These are phyloP conservation scores for Burhinus oedicnemus DNA, from an alignment of 2,113 vertebrate genomes.

Conservation along the genomic window DNA sequence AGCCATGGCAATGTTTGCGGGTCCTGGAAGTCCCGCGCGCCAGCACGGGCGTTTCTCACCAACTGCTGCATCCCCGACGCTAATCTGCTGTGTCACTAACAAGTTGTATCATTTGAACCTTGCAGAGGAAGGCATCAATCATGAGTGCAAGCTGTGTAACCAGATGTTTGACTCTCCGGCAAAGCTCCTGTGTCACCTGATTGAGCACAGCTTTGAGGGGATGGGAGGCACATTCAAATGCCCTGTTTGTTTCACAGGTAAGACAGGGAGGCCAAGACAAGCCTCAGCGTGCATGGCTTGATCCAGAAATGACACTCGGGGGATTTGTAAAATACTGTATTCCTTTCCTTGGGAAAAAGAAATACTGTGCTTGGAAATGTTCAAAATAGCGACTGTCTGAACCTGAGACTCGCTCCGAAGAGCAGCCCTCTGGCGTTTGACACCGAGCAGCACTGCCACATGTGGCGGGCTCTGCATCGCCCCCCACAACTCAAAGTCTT, in stretches of 20 bases:
- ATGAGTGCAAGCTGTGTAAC: slow-evolving; percentile 99
- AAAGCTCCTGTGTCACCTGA: slow-evolving; percentile 99
- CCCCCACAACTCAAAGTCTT: not conserved
- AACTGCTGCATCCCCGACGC: slow-evolving; percentile 28
- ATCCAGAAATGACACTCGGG: slow-evolving; percentile 61
- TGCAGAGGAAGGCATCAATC: slow-evolving; percentile 99
- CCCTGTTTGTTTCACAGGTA: slow-evolving; percentile 99
- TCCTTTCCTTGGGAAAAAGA: slow-evolving; percentile 37
- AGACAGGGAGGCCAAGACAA: slow-evolving; percentile 69
- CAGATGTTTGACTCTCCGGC: slow-evolving; percentile 99
- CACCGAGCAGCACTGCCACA: not conserved
- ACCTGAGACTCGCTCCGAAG: not conserved
- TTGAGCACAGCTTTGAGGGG: slow-evolving; percentile 99
- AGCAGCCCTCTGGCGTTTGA: not conserved
- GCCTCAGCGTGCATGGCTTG: slow-evolving; percentile 67
- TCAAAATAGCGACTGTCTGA: not conserved
- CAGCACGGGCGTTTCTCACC: not conserved
- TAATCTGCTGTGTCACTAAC: slow-evolving; percentile 77
- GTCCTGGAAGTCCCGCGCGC: not conserved
- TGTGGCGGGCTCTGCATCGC: fast-evolving
- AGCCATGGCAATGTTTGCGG: not conserved
- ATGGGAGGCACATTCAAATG: slow-evolving; percentile 99
- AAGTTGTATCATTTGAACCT: slow-evolving; percentile 81
- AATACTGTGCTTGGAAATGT: slow-evolving; percentile 1
- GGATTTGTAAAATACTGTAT: slow-evolving; percentile 66